A percentile compares a stretch with the other conserved stretches of the same genome.
Evolutionary conservation across 2,113 vertebrate genomes (phyloP).

Genomic region (Pseudorectes ferrugineus): DNA sequence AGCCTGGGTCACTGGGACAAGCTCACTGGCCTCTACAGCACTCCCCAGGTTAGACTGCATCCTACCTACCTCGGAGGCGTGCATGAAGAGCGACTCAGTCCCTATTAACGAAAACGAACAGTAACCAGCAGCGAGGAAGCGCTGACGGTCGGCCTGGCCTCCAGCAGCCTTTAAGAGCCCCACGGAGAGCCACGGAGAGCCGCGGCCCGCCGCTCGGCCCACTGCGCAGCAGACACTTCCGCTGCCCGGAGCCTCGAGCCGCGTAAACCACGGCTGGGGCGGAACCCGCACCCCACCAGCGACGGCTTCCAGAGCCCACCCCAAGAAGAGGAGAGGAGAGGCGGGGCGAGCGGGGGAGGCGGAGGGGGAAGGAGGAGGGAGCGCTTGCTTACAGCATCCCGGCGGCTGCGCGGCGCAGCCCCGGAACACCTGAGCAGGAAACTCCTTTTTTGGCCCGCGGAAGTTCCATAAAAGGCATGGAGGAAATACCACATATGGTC

Average conservation of each 20-base stretch:
- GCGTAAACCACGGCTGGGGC: accelerated
- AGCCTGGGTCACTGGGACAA: neutral
- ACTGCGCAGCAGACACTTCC: accelerated
- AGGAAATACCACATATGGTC: slow-evolving; percentile 6
- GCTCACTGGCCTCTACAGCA: no score
- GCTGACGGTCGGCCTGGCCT: neutral
- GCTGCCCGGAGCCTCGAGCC: neutral
- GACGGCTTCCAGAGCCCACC: neutral
- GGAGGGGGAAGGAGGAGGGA: no score
- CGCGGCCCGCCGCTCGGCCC: no score
- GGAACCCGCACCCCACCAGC: no score
- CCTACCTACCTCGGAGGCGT: neutral
- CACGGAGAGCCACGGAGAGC: no score
- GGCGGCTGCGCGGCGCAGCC: neutral
- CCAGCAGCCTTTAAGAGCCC: neutral
- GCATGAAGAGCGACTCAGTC: neutral
- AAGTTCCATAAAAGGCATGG: neutral
- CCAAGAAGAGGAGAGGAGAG: no score
- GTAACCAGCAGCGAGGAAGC: neutral
- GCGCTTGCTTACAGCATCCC: accelerated
- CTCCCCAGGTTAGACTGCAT: neutral
- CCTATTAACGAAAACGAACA: neutral
- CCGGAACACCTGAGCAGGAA: neutral
- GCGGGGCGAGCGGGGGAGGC: no score
- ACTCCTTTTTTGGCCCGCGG: neutral